Base-by-base conservation (phyloP, 1,140 invertebrate species). In the Solen grandis region DNA sequence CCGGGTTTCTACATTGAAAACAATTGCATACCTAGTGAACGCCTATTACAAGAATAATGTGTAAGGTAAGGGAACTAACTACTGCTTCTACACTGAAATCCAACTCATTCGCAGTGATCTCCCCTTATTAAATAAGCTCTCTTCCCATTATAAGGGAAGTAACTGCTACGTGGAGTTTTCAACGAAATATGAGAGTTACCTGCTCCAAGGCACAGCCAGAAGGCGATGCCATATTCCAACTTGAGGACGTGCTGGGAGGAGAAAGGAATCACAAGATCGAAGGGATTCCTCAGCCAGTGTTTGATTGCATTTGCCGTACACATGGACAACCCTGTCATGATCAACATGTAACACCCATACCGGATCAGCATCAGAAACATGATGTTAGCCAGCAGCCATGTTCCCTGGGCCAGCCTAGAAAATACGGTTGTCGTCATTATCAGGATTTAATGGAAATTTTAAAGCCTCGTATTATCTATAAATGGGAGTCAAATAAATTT, bases 321-420 rank as follows among this genome's bases (percentile, higher is more conserved):
- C 88, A 94, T 92, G 16, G 93, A 88, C 16, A 89, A 29, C 2
- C 94, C 95, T 2, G 96, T 97, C 36, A 95, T 90, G 0, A 95
- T 95, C 95, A 98, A 96, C 14, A 96, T 94, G 86, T 97, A 97
- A 0, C 97, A 97, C 0, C 97, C 97, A 85, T 99, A 99, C 10
- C 97, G 94, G 0, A 98, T 97, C 1, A 99, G 97, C 36, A 98
- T 96, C 75, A 97, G 95, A 38, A 99, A 93, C 82, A 99, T 93
- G 13, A 99, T 93, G 92, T 98, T 98, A 95, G 97, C 97, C 82
- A 99, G 92, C 52, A 97, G 85, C 98, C 98, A 99, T 1, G 96
- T 94, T 5, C 96, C 95, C 85, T 99, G 95, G 0, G 97, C 95
- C 29, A 96, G 94, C 97, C 97, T 97, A 93, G 38, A 82, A 70